Evolutionary conservation across 2,888 invertebrate species (phyloP).

Genomic region (Cephus sareptanus): DNA sequence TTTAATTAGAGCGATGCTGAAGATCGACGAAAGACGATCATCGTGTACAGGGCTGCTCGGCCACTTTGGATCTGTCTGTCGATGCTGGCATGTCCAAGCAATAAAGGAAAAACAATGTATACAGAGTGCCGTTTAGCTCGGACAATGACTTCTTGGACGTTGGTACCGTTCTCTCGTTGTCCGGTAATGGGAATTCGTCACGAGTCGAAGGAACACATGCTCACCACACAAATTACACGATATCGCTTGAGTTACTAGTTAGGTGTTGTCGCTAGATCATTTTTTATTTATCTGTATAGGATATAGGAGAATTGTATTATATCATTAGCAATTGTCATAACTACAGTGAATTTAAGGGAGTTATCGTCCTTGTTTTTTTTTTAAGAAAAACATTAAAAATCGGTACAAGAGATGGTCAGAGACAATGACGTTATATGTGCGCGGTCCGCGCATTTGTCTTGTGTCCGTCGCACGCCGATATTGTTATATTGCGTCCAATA

Average conservation of each 20-base stretch:
- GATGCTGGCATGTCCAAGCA: constrained; percentile 43
- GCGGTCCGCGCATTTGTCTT: too few relatives aligned
- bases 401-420: too few relatives aligned
- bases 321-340: not conserved
- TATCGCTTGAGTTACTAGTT: constrained; percentile 3
- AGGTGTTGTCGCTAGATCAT: not conserved
- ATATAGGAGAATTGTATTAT: not conserved
- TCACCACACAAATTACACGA: not conserved
- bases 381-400: too few relatives aligned
- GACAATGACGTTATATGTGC: too few relatives aligned
- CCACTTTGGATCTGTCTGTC: constrained; percentile 40
- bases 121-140: not conserved
- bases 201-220: too few relatives aligned
- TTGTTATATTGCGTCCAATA: too few relatives aligned
- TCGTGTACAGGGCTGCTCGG: constrained; percentile 33
- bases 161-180: too few relatives aligned
- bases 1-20: constrained; percentile 39
- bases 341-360: too few relatives aligned
- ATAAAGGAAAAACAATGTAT: constrained; percentile 29
- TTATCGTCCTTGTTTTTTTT: too few relatives aligned
- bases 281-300: not conserved
- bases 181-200: too few relatives aligned
- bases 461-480: too few relatives aligned
- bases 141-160: too few relatives aligned
- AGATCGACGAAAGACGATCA: constrained; percentile 20